Evolutionary conservation across 2,113 vertebrate species (phyloP), one percentile per base, ranked within the genome.

Genomic region (Misgurnus mizolepis): DNA sequence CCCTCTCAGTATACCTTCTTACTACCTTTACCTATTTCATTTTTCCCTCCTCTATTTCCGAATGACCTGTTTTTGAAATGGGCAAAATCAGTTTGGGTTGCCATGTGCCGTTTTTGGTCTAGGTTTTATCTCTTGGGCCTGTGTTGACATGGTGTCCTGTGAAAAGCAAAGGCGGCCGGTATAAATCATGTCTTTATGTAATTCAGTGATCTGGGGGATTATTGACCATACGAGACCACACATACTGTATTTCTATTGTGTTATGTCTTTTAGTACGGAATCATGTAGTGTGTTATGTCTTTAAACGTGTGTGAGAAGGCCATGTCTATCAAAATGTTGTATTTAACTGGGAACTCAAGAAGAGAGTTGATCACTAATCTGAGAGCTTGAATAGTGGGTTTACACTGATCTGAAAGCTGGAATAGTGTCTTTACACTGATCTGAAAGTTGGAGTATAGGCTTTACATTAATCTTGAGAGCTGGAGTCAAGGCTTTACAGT

Each of bases 141-240:
- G 27, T 56, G 3, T 60, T 73, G 50, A 71, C 17, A 18, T 18
- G 41, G 18, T 58, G 50, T 14, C 34, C 17, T 60, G 55, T 73
- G 60, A 62, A 62, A 12, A 75, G n/a, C 58, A 45, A 7, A 61
- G 18, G 43, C 47, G 61, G 58, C 72, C 9, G 4, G 61, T 27
- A 41, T 62, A 41, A 47, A 47, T 75, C 72, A 75, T 62, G 70
- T 58, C 39, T 72, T 43, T 72, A 14, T 62, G 56, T n/a, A 15
- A 15, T 17, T 2, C 15, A 5, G 12, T 50, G 9, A 50, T 50
- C 11, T 4, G 8, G 15, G 39, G 34, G 34, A 40, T 7, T 40
- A 50, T 40, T 56, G 53, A 73, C 70, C 39, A 34, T n/a, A 14
- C 39, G 53, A 43, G n/a, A 60, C 39, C 27, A 22, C 70, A 14